Percentiles rank a stretch among this genome's conserved stretches.
These are phyloP conservation scores for Hoplodrina blanda DNA, from an alignment of 2,888 invertebrate species.

Conservation along the genomic window DNA sequence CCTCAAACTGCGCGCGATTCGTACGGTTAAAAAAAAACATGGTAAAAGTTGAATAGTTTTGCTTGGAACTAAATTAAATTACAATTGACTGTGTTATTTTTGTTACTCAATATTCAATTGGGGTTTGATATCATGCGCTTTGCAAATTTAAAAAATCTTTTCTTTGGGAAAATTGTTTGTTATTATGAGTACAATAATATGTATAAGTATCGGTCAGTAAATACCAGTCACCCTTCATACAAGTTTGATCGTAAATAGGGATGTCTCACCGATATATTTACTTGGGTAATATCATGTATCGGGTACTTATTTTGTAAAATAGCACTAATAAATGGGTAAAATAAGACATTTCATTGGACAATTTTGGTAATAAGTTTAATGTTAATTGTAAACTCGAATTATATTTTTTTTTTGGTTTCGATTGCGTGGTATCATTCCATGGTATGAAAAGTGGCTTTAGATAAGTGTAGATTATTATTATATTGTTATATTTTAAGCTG, in stretches of 20 bases:
- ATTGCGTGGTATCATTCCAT: slow-evolving; percentile 62
- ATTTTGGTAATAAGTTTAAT: slow-evolving; percentile 48
- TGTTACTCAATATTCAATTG: no score
- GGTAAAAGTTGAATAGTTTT: no score
- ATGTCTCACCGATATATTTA: slow-evolving; percentile 53
- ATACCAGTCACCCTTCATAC: no score
- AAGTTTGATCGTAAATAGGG: slow-evolving; percentile 32
- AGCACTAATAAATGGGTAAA: slow-evolving; percentile 46
- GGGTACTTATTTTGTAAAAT: slow-evolving; percentile 61
- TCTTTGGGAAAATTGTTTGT: no score
- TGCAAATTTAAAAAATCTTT: no score
- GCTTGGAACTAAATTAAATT: no score
- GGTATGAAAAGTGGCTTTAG: slow-evolving; percentile 48
- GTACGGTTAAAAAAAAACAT: no score
- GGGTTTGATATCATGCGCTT: no score
- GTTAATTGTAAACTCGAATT: slow-evolving; percentile 59
- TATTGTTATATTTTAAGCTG: slow-evolving; percentile 47
- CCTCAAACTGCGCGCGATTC: no score
- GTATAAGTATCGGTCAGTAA: no score
- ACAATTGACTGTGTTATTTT: no score
- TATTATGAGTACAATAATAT: no score
- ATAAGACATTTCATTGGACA: slow-evolving; percentile 46
- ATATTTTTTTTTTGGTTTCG: slow-evolving; percentile 35
- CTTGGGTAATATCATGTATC: slow-evolving; percentile 39
- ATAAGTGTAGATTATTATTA: slow-evolving; percentile 46